Conservation (phyloP, 2,888 invertebrate genomes). For the Hololepta plana region DNA sequence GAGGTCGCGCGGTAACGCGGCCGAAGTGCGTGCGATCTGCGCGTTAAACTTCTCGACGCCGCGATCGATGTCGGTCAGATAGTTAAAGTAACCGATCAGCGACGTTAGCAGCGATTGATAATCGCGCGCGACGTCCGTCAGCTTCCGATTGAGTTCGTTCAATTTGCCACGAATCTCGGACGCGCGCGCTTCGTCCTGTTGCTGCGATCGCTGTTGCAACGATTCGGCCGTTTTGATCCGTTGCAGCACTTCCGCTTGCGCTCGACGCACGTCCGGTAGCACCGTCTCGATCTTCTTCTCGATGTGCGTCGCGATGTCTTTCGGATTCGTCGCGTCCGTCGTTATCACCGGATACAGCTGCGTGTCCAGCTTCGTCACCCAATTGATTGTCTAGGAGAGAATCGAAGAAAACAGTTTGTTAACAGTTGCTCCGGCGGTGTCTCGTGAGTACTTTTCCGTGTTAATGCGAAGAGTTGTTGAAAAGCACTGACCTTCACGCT, state of each 20-base stretch:
- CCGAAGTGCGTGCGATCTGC: no score
- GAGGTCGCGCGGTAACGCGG: conserved; percentile 26
- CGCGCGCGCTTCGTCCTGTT: conserved; percentile 30
- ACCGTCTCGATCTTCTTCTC: conserved; percentile 36
- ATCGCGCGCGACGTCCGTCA: conserved; percentile 48
- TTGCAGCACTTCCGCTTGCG: conserved; percentile 46
- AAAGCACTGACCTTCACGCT: conserved; percentile 38
- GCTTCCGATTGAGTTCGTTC: conserved; percentile 42
- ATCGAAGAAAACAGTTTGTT: neutral
- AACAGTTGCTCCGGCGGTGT: neutral
- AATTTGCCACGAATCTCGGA: conserved; percentile 46
- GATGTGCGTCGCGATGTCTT: conserved; percentile 35
- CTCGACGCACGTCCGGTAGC: conserved; percentile 39
- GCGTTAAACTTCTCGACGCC: conserved; percentile 38
- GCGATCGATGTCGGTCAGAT: conserved; percentile 40
- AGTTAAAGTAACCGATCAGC: conserved; percentile 51
- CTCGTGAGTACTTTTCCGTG: neutral
- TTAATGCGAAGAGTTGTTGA: conserved; percentile 3
- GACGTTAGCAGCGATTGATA: conserved; percentile 51
- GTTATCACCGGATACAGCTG: conserved; percentile 61
- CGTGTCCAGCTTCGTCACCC: conserved; percentile 48
- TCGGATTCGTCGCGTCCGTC: conserved; percentile 38
- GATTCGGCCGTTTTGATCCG: conserved; percentile 47
- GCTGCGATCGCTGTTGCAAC: conserved; percentile 39
- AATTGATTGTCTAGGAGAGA: conserved; percentile 39